Base-by-base conservation (phyloP, 2,888 invertebrate species). In the Drosophila quinaria region DNA sequence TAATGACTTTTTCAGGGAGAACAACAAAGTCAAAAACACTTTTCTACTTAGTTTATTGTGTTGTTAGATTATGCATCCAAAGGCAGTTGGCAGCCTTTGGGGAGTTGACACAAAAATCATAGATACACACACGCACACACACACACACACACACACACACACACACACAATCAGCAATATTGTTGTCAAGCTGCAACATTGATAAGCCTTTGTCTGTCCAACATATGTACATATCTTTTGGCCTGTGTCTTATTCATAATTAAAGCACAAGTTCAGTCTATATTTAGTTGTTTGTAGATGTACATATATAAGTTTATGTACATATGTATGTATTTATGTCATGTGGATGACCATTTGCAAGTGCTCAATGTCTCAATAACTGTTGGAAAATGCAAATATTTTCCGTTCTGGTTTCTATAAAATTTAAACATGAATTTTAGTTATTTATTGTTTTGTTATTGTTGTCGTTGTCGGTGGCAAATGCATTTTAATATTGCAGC, bases 361-460 rank as follows among this genome's bases (percentile, higher is more conserved):
- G 72, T 68, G 64, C 56, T 64, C 75, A 73, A 76, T 73, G 69
- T 73, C 76, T 76, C 76, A 78, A 78, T 76, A 76, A 59, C 61
- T 70, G 79, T 50, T 74, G 35, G 81, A 58, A 76, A 74, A 83
- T 82, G 81, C 78, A 87, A 87, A 87, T 82, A 72, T 67, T 72
- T 77, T 74, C 41, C 61, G 46, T 63, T 41, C 62, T 58, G 55
- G 31, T 25, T 68, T 68, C 65, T 66, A 46, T 69, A 58, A 82
- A 82, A 88, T 83, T 84, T 88, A 86, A 88, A 86, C 83, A 84
- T 80, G 87, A 73, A 82, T 86, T 88, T 88, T 80, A 82, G 83
- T 82, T 88, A 88, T 86, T 84, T 84, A 79, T 75, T 75, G 65
- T 69, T 63, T 51, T 25, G 68, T 59, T 67, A 56, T 65, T 70